Conservation (phyloP, 2,113 vertebrate genomes). For the Hemichromis elongatus region DNA sequence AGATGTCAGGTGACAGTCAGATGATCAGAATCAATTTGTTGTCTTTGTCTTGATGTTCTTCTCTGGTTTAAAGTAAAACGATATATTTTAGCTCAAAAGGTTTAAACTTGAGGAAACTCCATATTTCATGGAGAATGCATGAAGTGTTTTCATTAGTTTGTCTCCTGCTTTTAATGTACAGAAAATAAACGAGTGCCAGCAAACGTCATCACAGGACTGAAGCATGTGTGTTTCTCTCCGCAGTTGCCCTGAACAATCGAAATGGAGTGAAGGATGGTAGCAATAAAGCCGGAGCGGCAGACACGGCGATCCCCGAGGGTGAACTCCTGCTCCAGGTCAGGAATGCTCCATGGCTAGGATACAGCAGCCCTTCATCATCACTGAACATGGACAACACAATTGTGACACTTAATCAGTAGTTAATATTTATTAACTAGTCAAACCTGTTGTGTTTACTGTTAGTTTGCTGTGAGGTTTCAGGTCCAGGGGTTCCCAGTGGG, state of each 20-base stretch:
- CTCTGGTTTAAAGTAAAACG: neutral
- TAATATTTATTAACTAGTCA: neutral
- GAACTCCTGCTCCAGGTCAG: slow-evolving; percentile 78
- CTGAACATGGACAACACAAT: neutral
- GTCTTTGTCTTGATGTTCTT: neutral
- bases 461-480: neutral
- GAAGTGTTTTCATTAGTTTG: neutral
- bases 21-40: neutral
- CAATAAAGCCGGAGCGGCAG: neutral
- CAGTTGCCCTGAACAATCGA: slow-evolving; percentile 69
- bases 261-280: slow-evolving; percentile 15
- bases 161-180: neutral
- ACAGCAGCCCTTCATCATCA: neutral
- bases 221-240: neutral
- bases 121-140: neutral
- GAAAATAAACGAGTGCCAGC: neutral
- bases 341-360: neutral
- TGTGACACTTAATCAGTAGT: neutral
- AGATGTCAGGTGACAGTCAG: too few relatives aligned
- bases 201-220: neutral
- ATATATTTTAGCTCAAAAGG: neutral
- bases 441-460: neutral
- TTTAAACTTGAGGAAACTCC: neutral
- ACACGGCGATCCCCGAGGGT: slow-evolving; percentile 57
- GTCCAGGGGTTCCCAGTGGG: neutral